A percentile compares a stretch with the other conserved stretches of the same genome.
Evolutionary conservation across 1,140 invertebrate species (phyloP).

Genomic region (Cotesia vestalis): DNA sequence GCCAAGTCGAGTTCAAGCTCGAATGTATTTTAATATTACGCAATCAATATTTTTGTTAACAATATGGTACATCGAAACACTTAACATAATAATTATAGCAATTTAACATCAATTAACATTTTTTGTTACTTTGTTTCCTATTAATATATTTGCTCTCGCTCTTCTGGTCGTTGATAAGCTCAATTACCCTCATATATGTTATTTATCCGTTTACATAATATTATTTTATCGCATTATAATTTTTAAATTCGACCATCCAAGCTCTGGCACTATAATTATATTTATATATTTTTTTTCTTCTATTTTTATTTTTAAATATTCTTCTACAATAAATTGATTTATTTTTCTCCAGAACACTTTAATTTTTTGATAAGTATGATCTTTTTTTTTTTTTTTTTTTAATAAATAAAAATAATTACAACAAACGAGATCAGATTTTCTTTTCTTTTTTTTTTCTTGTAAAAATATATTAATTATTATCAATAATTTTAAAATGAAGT

Average conservation of each 20-base stretch:
- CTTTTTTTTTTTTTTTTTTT: slow-evolving; percentile 1
- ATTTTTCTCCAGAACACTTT: no score
- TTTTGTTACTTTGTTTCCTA: slow-evolving; percentile 15
- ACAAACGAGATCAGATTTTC: not conserved
- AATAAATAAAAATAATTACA: slow-evolving; percentile 17
- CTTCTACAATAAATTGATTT: not conserved
- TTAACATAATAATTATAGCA: slow-evolving; percentile 39
- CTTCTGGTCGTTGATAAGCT: slow-evolving; percentile 6
- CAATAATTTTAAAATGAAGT: slow-evolving; percentile 7
- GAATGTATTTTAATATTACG: slow-evolving; percentile 7
- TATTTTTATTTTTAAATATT: not conserved
- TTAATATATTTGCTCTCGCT: slow-evolving; percentile 6
- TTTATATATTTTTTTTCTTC: not conserved
- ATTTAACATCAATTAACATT: slow-evolving; percentile 43
- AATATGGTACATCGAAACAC: slow-evolving; percentile 43
- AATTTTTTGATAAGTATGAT: not conserved
- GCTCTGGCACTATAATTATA: no score
- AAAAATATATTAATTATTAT: not conserved
- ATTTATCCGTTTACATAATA: slow-evolving; percentile 15
- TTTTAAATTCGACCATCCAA: no score
- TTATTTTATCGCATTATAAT: no score
- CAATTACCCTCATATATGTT: not conserved
- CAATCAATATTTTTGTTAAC: not conserved
- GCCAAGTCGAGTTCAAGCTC: slow-evolving; percentile 5
- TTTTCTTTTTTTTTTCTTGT: not conserved